Evolutionary conservation across 2,888 invertebrate genomes (phyloP).

Genomic region (Chrysina gloriosa): DNA sequence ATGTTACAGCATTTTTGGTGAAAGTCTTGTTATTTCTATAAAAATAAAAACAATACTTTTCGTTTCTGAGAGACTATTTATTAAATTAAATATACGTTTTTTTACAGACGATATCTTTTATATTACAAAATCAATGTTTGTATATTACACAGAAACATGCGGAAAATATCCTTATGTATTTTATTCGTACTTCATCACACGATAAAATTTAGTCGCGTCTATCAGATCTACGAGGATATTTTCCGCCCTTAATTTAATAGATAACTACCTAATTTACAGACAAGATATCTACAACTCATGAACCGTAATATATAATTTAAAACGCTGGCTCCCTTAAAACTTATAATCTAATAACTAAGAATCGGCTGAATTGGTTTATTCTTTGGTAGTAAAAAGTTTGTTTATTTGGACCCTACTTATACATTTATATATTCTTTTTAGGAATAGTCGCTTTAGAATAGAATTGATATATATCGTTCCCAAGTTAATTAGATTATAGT

Average conservation of each 20-base stretch:
- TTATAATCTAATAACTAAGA: not conserved
- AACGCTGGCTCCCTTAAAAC: not conserved
- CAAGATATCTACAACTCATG: slow-evolving; percentile 11
- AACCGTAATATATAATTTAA: too few species aligned
- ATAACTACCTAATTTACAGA: slow-evolving; percentile 29
- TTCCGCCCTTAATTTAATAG: slow-evolving; percentile 9
- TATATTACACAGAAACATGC: not conserved
- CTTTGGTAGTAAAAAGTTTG: slow-evolving; percentile 3
- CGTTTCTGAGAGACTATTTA: slow-evolving; percentile 25
- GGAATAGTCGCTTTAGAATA: slow-evolving; percentile 22
- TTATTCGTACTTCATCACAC: not conserved
- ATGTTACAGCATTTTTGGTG: too few species aligned
- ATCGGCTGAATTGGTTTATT: not conserved
- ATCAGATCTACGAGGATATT: not conserved
- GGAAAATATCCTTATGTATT: slow-evolving; percentile 6
- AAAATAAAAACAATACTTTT: not conserved
- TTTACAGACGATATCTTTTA: slow-evolving; percentile 25
- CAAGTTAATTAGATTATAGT: not conserved
- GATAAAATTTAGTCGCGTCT: too few species aligned
- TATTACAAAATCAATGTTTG: slow-evolving; percentile 14
- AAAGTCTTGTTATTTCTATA: too few species aligned
- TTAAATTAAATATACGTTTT: slow-evolving; percentile 28
- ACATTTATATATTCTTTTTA: not conserved
- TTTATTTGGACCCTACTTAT: slow-evolving; percentile 25
- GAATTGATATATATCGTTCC: slow-evolving; percentile 19